phyloP scores from a whole-genome alignment of 2,888 invertebrate genomes.

The Rhagophthalmus giganteus region DNA sequence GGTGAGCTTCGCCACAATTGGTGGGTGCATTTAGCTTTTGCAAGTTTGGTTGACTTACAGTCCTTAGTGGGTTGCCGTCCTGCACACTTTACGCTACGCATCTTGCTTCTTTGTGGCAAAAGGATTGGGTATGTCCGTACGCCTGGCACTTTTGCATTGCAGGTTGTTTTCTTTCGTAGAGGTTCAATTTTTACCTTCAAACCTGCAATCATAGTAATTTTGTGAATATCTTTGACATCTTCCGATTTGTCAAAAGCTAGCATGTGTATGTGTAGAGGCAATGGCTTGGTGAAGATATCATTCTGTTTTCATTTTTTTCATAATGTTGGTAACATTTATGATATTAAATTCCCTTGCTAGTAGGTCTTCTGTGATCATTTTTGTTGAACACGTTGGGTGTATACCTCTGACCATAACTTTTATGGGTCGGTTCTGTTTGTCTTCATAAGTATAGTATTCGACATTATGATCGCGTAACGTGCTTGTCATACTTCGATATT shows the following conservation, averaged over 20 bases:
- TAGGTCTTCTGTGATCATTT: constrained; percentile 8
- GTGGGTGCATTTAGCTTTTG: constrained; percentile 30
- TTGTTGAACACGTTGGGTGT: constrained; percentile 16
- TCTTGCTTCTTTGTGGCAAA: constrained; percentile 30
- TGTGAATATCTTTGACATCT: constrained; percentile 7
- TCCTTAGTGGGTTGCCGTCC: constrained; percentile 30
- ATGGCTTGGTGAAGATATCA: constrained; percentile 4
- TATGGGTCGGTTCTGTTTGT: constrained; percentile 13
- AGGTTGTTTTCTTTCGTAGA: constrained; percentile 9
- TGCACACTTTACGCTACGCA: constrained; percentile 29
- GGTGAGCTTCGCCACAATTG: constrained; percentile 35
- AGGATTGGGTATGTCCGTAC: constrained; percentile 29
- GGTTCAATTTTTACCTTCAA: constrained; percentile 20
- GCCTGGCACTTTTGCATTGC: constrained; percentile 18
- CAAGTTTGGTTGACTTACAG: constrained; percentile 25
- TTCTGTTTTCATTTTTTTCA: constrained; percentile 10
- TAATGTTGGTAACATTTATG: constrained; percentile 11
- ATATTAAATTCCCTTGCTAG: constrained; percentile 9
- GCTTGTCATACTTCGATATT: constrained; percentile 6
- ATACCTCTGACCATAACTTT: constrained; percentile 20
- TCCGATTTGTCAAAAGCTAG: constrained; percentile 14
- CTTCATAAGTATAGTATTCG: constrained; percentile 16
- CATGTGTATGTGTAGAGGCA: constrained; percentile 16
- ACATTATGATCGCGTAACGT: constrained; percentile 3
- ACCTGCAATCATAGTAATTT: constrained; percentile 11